Evolutionary conservation across 1,140 invertebrate genomes (phyloP).

Genomic region (Mercenaria mercenaria): DNA sequence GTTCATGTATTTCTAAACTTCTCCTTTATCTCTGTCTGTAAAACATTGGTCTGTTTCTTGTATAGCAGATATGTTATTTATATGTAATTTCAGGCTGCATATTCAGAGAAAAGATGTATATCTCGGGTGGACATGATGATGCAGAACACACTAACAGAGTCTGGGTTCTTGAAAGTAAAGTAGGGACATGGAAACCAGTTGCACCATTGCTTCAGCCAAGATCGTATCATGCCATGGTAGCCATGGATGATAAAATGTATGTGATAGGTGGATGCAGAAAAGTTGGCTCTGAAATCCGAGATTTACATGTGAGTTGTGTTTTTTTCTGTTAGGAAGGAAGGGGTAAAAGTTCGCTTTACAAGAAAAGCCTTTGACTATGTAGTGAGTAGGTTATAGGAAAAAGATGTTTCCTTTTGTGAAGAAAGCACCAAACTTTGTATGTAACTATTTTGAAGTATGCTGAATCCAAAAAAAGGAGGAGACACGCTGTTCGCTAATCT

Average conservation of each 20-base stretch:
- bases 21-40: no score
- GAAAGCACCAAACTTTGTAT: no score
- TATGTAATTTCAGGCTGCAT: background rate
- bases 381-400: no score
- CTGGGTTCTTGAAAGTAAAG: background rate
- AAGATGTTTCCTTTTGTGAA: no score
- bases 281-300: background rate
- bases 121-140: background rate
- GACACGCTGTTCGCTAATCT: no score
- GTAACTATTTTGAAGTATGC: no score
- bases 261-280: background rate
- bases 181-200: background rate
- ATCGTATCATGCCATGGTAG: background rate
- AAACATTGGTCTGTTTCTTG: no score
- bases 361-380: no score
- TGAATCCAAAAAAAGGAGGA: no score
- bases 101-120: background rate
- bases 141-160: background rate
- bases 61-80: no score
- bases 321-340: no score
- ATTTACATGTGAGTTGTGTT: conserved; percentile 1
- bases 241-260: background rate
- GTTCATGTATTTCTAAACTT: background rate
- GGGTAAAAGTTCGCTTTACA: no score
- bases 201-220: background rate